Percentiles rank a stretch among this genome's conserved stretches.
phyloP scores from a whole-genome alignment of 2,888 invertebrate species.

The Caenorhabditis sp. region DNA sequence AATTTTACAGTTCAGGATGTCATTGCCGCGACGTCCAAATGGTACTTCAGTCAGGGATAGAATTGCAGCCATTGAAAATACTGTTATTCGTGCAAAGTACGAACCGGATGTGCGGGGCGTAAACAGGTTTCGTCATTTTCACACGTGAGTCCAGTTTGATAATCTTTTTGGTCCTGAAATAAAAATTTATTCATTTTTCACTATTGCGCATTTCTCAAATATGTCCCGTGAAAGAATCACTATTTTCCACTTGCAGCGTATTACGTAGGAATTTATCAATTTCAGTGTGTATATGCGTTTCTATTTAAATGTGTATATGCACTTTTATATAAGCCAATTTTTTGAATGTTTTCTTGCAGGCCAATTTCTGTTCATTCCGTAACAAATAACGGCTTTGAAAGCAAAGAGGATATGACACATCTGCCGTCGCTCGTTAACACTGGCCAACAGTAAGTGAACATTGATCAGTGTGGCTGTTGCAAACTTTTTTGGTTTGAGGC shows the following conservation, averaged over 20 bases:
- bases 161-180: too few species aligned
- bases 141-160: slow-evolving; percentile 67
- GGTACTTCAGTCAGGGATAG: slow-evolving; percentile 66
- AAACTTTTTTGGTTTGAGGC: slow-evolving; percentile 16
- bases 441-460: slow-evolving; percentile 54
- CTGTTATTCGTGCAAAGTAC: slow-evolving; percentile 76
- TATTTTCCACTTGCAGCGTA: too few species aligned
- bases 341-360: slow-evolving; percentile 53
- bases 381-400: slow-evolving; percentile 32
- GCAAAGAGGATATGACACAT: slow-evolving; percentile 47
- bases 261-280: too few species aligned
- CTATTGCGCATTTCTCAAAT: too few species aligned
- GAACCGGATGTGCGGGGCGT: slow-evolving; percentile 78
- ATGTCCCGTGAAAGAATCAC: too few species aligned
- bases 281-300: too few species aligned
- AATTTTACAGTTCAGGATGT: slow-evolving; percentile 38
- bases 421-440: slow-evolving; percentile 59
- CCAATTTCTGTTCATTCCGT: slow-evolving; percentile 55
- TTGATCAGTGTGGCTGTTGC: too few species aligned
- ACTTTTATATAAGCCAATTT: too few species aligned
- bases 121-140: slow-evolving; percentile 80
- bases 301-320: too few species aligned
- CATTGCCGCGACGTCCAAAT: slow-evolving; percentile 47
- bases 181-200: too few species aligned
- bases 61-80: slow-evolving; percentile 67